Percentiles rank a stretch among this genome's conserved stretches.
Conservation (phyloP, 2,113 vertebrate genomes). For the Dipodomys ordii region DNA sequence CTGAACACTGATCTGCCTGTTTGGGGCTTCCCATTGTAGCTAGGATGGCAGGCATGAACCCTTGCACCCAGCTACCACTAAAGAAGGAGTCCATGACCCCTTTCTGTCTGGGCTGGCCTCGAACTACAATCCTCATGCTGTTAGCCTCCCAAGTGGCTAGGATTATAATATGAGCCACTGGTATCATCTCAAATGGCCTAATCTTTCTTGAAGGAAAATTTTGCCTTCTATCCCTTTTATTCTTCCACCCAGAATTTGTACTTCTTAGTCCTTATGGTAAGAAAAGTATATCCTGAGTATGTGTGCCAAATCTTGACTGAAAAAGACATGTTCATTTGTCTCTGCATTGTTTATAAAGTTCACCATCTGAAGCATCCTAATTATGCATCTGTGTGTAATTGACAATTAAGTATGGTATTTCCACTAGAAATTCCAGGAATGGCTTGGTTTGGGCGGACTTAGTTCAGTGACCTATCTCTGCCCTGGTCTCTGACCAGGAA, state of each 20-base stretch:
- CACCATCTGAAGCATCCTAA: conserved; percentile 52
- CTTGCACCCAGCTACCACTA: no score
- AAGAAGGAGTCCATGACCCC: no score
- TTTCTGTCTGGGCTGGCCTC: no score
- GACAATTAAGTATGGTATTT: conserved; percentile 55
- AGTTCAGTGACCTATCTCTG: neutral
- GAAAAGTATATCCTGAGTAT: neutral
- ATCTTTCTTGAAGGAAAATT: neutral
- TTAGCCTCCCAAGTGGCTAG: no score
- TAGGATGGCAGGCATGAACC: no score
- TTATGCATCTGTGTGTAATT: conserved; percentile 44
- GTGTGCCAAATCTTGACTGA: neutral
- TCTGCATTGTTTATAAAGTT: conserved; percentile 52
- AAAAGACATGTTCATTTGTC: conserved; percentile 18
- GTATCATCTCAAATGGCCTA: no score
- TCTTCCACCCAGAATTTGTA: neutral
- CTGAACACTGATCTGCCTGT: no score
- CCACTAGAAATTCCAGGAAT: conserved; percentile 68
- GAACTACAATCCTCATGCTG: no score
- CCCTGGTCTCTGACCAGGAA: neutral
- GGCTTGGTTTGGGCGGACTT: conserved; percentile 15
- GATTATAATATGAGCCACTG: no score
- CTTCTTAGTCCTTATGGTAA: neutral
- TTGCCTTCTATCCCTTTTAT: neutral
- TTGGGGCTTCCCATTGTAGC: no score